Evolutionary conservation across 1,140 invertebrate species (phyloP), one percentile per base, ranked within the genome.

Genomic region (Paralvinella palmiformis): DNA sequence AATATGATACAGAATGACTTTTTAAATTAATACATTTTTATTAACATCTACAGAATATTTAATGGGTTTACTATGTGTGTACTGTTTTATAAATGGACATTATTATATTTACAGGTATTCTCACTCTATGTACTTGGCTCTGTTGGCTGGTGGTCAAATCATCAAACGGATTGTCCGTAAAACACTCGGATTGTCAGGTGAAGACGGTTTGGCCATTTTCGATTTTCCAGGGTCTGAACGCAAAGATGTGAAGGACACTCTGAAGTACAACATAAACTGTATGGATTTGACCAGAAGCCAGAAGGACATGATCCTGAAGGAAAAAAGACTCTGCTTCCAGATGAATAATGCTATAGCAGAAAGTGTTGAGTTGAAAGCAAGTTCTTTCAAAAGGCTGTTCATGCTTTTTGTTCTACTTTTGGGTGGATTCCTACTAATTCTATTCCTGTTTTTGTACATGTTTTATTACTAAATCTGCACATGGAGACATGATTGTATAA

Each of bases 101-200:
- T 36, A 20, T 59, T 31, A 27, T 1, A 35, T 41, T 59, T 64
- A 35, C 36, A 66, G 64, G 7, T 66, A 66, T 45, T 35, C 52
- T 1, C 64, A 66, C 41, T 62, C 64, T 0, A 66, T 66, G 64
- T 66, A 66, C 22, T 35, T 66, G 29, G 64, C 64, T n/a, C 35
- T 66, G 59, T 22, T 62, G 36, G 64, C 59, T 2, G 64, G 64
- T 35, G 64, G 64, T 20, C 22, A 45, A 36, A 56, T 56, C 15
- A 20, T 66, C 7, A 61, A 45, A 48, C 52, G 44, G n/a, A 22
- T 62, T 5, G 31, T 66, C 22, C 53, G 62, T 44, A 66, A 62
- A 56, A 62, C 64, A 1, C 53, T 66, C 6, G 64, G 64, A 20
- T 31, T 66, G 1, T 27, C 50, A 17, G 45, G 50, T 20, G 36